phyloP scores from a whole-genome alignment of 2,797 vertebrate species.

The Gadopsis marmoratus region DNA sequence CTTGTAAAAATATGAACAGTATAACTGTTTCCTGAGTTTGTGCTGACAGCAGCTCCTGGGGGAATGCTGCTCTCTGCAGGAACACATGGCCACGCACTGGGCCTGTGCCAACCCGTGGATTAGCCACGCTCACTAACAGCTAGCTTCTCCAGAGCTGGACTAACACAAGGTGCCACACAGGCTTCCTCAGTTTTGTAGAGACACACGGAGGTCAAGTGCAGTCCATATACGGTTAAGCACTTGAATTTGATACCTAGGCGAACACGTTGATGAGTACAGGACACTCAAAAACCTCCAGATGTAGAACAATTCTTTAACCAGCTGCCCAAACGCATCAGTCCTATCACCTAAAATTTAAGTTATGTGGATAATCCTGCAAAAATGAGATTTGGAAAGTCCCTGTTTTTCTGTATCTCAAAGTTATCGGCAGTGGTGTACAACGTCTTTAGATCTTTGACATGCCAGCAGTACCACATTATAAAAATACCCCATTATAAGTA shows the following conservation, averaged over 20 bases:
- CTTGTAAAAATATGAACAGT: conserved; percentile 91
- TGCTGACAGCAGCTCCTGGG: conserved; percentile 92
- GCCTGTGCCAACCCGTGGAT: conserved; percentile 84
- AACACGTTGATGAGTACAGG: conserved; percentile 25
- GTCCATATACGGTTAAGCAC: conserved; percentile 2
- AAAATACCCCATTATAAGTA: not conserved
- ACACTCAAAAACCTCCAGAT: not conserved
- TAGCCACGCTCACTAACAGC: conserved; percentile 74
- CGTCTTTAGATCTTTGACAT: conserved; percentile 9
- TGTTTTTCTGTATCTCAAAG: not conserved
- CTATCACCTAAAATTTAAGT: not conserved
- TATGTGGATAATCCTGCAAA: not conserved
- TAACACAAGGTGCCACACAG: conserved; percentile 61
- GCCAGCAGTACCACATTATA: not conserved
- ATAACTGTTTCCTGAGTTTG: conserved; percentile 94
- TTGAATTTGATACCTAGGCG: conserved; percentile 25
- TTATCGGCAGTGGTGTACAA: not conserved
- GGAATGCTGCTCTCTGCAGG: conserved; percentile 86
- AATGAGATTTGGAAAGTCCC: not conserved
- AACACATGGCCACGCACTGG: conserved; percentile 87
- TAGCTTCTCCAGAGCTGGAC: conserved; percentile 57
- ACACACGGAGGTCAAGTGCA: conserved; percentile 44
- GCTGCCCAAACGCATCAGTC: not conserved
- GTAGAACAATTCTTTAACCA: conserved; percentile 3
- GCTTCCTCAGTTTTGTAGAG: conserved; percentile 39